phyloP scores from a whole-genome alignment of 2,797 vertebrate genomes.

The Syncerus caffer region DNA sequence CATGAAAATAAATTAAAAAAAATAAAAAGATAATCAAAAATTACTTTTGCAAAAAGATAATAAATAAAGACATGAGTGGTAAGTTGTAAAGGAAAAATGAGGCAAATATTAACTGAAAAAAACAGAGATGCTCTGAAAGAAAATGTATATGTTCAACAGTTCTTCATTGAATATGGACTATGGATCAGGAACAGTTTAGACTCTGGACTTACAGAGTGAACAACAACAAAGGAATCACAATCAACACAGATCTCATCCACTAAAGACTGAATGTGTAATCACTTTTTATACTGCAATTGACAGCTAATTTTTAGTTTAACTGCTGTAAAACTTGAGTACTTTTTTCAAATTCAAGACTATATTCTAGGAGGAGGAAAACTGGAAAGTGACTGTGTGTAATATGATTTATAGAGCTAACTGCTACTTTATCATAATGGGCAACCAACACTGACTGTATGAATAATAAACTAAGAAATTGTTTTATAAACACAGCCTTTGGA shows the following conservation, averaged over 20 bases:
- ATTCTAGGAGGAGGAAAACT: not conserved
- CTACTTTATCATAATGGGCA: not conserved
- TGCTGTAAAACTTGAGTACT: not conserved
- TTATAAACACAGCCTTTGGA: not conserved
- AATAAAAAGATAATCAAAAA: not conserved
- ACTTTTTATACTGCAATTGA: not conserved
- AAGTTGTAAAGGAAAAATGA: not conserved
- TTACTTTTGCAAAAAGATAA: not conserved
- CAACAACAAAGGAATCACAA: not conserved
- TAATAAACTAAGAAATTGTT: not conserved
- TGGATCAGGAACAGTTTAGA: not conserved
- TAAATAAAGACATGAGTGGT: not conserved
- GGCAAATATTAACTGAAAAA: not conserved
- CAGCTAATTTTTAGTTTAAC: not conserved
- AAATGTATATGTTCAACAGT: not conserved
- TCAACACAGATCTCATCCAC: not conserved
- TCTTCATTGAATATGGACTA: not conserved
- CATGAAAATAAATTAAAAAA: not conserved
- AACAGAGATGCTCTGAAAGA: not conserved
- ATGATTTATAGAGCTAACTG: not conserved
- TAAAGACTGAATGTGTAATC: not conserved
- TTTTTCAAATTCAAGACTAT: not conserved
- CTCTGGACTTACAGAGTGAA: not conserved
- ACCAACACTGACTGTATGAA: not conserved
- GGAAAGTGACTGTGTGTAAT: accelerated